Percentiles rank a stretch among this genome's conserved stretches.
phyloP scores from a whole-genome alignment of 1,140 invertebrate genomes.

The Drosophila yakuba region DNA sequence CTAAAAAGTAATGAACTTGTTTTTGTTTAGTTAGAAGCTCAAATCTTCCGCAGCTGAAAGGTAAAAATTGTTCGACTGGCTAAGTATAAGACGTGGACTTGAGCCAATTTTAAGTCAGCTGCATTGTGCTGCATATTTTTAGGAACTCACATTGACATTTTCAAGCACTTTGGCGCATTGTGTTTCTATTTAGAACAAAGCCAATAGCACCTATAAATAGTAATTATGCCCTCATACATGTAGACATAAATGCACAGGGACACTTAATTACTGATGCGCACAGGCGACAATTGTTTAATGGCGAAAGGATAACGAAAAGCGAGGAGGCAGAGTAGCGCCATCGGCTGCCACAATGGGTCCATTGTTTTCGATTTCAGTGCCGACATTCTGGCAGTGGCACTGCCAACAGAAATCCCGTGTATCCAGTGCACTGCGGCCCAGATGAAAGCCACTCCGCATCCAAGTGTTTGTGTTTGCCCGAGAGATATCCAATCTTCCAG shows the following conservation, averaged over 20 bases:
- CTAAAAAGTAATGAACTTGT: no score
- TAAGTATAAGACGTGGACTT: no score
- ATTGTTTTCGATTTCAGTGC: conserved; percentile 70
- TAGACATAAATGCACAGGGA: conserved; percentile 30
- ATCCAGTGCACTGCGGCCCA: conserved; percentile 68
- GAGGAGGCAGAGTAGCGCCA: conserved; percentile 19
- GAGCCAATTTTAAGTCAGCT: background rate
- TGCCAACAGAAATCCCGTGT: conserved; percentile 58
- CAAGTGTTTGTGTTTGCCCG: conserved; percentile 63
- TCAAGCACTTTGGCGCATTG: conserved; percentile 6
- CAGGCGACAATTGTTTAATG: conserved; percentile 64
- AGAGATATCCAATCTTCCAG: conserved; percentile 27
- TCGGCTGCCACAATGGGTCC: conserved; percentile 47
- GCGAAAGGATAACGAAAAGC: conserved; percentile 33
- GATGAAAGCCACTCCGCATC: conserved; percentile 70
- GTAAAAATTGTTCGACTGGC: no score
- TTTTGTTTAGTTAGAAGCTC: no score
- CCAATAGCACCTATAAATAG: conserved; percentile 31
- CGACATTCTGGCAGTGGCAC: conserved; percentile 72
- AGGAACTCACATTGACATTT: background rate
- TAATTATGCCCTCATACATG: conserved; percentile 21
- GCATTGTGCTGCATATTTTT: conserved; percentile 2
- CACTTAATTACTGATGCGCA: conserved; percentile 61
- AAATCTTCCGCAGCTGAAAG: no score
- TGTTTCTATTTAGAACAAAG: conserved; percentile 3